phyloP scores from a whole-genome alignment of 1,140 invertebrate species.

The Euwallacea similis region DNA sequence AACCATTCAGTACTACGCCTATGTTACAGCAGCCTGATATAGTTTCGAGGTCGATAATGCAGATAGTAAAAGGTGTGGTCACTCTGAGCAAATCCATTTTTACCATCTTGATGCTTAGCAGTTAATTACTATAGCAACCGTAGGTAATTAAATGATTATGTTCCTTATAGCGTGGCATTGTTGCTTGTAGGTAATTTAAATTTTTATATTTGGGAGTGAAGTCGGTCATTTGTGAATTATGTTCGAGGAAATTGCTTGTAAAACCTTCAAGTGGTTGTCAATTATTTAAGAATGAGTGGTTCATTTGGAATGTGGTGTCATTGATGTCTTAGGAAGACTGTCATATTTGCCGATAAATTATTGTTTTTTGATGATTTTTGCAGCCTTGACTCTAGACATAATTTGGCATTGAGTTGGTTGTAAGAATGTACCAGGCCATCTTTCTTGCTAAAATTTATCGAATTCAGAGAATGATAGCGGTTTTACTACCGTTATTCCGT shows the following conservation, averaged over 20 bases:
- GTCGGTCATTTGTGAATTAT: conserved; percentile 12
- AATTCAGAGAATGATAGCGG: no score
- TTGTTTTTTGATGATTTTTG: no score
- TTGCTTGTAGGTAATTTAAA: conserved; percentile 24
- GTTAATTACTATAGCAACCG: conserved; percentile 33
- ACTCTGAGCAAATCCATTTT: conserved; percentile 40
- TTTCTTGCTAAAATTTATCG: no score
- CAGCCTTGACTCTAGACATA: no score
- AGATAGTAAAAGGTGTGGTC: conserved; percentile 41
- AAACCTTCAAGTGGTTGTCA: conserved; percentile 4
- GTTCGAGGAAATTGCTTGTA: conserved; percentile 6
- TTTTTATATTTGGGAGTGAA: conserved; percentile 7
- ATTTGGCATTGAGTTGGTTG: no score
- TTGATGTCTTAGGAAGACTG: no score
- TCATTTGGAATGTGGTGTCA: no score
- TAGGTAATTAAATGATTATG: conserved; percentile 36
- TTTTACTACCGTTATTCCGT: no score
- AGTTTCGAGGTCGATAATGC: conserved; percentile 41
- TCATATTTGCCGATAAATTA: no score
- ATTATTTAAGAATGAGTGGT: neutral
- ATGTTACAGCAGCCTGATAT: conserved; percentile 25
- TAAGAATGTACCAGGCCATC: no score
- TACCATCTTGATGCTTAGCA: conserved; percentile 38
- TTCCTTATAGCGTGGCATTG: conserved; percentile 36
- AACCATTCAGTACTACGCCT: conserved; percentile 11